Evolutionary conservation across 2,797 vertebrate genomes (phyloP).

Genomic region (Pantherophis vulpinus): DNA sequence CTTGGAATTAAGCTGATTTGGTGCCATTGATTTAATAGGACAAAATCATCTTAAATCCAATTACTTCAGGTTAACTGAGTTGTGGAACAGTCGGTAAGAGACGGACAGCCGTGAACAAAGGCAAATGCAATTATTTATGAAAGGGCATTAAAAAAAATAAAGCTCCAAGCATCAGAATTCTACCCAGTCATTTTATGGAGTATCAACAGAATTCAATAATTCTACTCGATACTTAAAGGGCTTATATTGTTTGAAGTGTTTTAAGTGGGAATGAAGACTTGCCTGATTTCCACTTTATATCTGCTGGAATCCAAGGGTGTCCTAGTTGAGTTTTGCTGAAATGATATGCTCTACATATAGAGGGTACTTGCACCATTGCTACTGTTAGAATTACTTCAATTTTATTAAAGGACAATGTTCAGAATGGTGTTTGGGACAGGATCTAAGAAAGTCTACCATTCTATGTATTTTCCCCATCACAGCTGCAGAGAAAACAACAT

Average conservation of each 20-base stretch:
- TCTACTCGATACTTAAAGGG: not conserved
- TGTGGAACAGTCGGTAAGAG: constrained; percentile 22
- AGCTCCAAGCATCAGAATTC: not conserved
- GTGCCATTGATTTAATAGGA: constrained; percentile 32
- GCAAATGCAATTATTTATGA: constrained; percentile 2
- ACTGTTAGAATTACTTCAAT: not conserved
- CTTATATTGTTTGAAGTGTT: not conserved
- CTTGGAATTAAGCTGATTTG: constrained; percentile 24
- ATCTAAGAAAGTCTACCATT: not conserved
- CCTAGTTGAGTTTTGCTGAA: not conserved
- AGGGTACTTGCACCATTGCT: not conserved
- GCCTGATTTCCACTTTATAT: not conserved
- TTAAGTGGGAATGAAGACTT: not conserved
- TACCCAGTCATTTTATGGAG: not conserved
- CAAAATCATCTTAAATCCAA: constrained; percentile 39
- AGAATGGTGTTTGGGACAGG: not conserved
- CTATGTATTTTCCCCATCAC: not conserved
- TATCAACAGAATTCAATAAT: constrained; percentile 1
- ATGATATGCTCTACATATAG: not conserved
- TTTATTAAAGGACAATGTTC: not conserved
- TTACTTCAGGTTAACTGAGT: constrained; percentile 36
- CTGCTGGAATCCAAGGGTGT: not conserved
- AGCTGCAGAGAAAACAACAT: not conserved
- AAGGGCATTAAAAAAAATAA: not conserved
- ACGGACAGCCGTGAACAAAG: not conserved